phyloP scores from a whole-genome alignment of 2,888 invertebrate genomes.

The Nomada lathburiana region DNA sequence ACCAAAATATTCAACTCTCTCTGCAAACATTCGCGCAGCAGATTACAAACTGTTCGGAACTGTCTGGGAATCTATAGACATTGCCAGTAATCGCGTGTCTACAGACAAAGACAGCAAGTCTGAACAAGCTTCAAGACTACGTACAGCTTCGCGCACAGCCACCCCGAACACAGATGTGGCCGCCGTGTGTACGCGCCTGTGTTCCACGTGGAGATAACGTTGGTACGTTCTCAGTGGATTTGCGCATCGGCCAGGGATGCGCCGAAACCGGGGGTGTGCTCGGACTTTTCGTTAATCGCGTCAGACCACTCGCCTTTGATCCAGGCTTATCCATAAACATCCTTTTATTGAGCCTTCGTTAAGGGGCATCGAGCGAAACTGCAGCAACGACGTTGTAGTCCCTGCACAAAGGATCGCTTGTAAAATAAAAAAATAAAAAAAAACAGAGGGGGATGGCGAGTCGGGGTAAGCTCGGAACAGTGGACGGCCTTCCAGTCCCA shows the following conservation, averaged over 20 bases:
- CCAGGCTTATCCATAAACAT: slow-evolving; percentile 74
- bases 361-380: slow-evolving; percentile 61
- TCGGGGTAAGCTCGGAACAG: slow-evolving; percentile 9
- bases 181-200: neutral
- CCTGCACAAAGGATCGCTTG: slow-evolving; percentile 55
- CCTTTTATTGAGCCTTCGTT: slow-evolving; percentile 77
- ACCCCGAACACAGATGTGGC: neutral
- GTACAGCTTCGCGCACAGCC: neutral
- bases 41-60: too few relatives aligned
- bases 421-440: neutral
- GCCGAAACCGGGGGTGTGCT: slow-evolving; percentile 35
- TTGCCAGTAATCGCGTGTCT: too few relatives aligned
- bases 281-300: slow-evolving; percentile 77
- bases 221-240: slow-evolving; percentile 55
- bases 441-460: neutral
- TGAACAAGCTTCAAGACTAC: slow-evolving; percentile 12
- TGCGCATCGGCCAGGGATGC: slow-evolving; percentile 36
- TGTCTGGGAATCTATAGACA: too few relatives aligned
- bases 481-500: slow-evolving; percentile 6
- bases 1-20: slow-evolving; percentile 7
- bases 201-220: slow-evolving; percentile 37
- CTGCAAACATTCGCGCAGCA: neutral
- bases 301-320: slow-evolving; percentile 79
- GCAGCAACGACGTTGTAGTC: slow-evolving; percentile 44
- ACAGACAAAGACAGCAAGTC: too few relatives aligned